Evolutionary conservation across 2,797 vertebrate species (phyloP).

Genomic region (Phoebastria nigripes): DNA sequence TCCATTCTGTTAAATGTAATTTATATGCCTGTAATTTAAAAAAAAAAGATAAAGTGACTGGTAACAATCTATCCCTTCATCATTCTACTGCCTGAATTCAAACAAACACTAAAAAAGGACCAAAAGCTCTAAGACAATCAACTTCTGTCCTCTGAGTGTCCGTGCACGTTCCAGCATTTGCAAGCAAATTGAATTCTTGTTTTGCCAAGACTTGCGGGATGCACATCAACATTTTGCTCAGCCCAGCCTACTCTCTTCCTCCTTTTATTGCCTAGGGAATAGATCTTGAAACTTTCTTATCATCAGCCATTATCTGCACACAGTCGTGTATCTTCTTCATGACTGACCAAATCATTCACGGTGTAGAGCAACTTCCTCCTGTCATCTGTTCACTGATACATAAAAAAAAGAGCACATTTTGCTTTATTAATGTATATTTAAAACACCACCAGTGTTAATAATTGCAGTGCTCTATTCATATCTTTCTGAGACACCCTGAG

Average conservation of each 20-base stretch:
- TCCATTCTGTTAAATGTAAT: conserved; percentile 6
- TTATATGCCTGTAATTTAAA: background rate
- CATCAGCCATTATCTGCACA: background rate
- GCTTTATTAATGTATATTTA: background rate
- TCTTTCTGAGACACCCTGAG: background rate
- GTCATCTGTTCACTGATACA: background rate
- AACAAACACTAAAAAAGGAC: background rate
- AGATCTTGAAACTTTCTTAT: background rate
- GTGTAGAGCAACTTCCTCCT: background rate
- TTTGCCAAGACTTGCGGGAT: background rate
- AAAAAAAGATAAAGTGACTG: background rate
- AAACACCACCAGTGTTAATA: background rate
- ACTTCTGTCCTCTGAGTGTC: background rate
- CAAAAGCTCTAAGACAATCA: background rate
- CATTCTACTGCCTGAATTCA: background rate
- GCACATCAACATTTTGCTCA: background rate
- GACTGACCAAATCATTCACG: background rate
- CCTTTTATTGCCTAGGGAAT: background rate
- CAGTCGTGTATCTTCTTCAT: background rate
- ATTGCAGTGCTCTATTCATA: background rate
- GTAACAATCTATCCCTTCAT: background rate
- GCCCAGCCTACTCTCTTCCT: background rate
- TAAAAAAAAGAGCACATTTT: background rate
- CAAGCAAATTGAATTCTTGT: background rate
- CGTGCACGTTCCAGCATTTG: background rate